Percentiles rank a stretch among this genome's conserved stretches.
Evolutionary conservation across 1,140 invertebrate genomes (phyloP).

Genomic region (Paracyclopina nana): DNA sequence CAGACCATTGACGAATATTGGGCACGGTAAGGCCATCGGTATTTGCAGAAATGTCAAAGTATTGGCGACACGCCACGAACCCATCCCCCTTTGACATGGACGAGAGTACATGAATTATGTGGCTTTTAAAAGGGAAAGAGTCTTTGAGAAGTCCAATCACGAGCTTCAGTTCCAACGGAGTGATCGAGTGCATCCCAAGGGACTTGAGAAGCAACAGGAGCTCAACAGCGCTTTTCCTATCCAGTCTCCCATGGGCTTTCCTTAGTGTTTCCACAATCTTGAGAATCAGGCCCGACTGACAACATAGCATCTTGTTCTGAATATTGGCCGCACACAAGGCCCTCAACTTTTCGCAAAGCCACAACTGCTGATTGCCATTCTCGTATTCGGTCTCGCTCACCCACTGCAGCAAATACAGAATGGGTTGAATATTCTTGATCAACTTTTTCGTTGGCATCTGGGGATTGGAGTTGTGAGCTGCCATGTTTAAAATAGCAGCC

Average conservation of each 20-base stretch:
- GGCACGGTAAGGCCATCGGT: slow-evolving; percentile 33
- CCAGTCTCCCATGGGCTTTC: slow-evolving; percentile 22
- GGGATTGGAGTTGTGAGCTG: slow-evolving; percentile 14
- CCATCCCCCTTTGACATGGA: slow-evolving; percentile 28
- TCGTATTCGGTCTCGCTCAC: slow-evolving; percentile 25
- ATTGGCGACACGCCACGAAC: slow-evolving; percentile 27
- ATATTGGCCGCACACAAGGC: slow-evolving; percentile 28
- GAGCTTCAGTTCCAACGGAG: slow-evolving; percentile 35
- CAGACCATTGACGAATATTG: slow-evolving; percentile 32
- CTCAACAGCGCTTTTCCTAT: slow-evolving; percentile 27
- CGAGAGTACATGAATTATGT: slow-evolving; percentile 28
- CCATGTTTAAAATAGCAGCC: slow-evolving; percentile 3
- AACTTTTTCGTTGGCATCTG: slow-evolving; percentile 14
- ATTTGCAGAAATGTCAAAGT: slow-evolving; percentile 27
- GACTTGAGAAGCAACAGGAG: slow-evolving; percentile 36
- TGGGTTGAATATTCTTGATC: slow-evolving; percentile 23
- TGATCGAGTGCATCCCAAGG: slow-evolving; percentile 36
- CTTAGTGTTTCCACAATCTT: slow-evolving; percentile 26
- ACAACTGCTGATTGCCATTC: slow-evolving; percentile 21
- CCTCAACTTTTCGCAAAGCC: slow-evolving; percentile 26
- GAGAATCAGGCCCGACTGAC: slow-evolving; percentile 24
- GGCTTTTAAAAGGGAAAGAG: slow-evolving; percentile 27
- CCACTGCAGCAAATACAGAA: slow-evolving; percentile 24
- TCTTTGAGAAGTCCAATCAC: slow-evolving; percentile 28
- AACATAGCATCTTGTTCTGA: slow-evolving; percentile 20